Percentiles rank a stretch among this genome's conserved stretches.
phyloP scores from a whole-genome alignment of 2,797 vertebrate genomes.

The Fundulus diaphanus region DNA sequence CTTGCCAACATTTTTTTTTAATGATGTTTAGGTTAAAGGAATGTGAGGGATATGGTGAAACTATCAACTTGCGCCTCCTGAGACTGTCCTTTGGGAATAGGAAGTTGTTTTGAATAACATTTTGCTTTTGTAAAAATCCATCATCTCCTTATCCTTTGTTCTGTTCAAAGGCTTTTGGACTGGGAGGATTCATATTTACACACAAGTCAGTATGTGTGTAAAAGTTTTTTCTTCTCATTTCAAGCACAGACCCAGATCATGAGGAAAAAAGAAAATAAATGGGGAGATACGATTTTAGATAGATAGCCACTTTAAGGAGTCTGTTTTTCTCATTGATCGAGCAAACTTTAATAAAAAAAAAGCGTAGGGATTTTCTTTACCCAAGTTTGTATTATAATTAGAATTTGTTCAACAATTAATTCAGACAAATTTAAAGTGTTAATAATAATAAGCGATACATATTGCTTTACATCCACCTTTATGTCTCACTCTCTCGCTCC shows the following conservation, averaged over 20 bases:
- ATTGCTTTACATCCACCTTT: background rate
- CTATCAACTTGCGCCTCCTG: background rate
- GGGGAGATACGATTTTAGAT: background rate
- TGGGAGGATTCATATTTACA: background rate
- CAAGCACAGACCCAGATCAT: background rate
- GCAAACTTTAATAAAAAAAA: background rate
- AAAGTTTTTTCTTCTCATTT: background rate
- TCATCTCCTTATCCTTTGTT: background rate
- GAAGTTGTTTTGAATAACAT: background rate
- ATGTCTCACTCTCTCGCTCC: background rate
- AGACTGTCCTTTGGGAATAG: background rate
- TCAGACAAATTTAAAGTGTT: background rate
- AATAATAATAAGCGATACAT: background rate
- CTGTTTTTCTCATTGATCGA: background rate
- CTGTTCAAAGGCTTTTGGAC: background rate
- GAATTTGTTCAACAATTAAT: background rate
- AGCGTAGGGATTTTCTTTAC: background rate
- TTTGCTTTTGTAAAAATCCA: conserved; percentile 2
- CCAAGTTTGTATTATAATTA: too few species aligned
- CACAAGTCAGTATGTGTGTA: background rate
- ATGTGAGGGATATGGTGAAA: conserved; percentile 7
- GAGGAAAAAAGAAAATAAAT: too few species aligned
- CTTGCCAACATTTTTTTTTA: background rate
- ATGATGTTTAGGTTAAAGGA: conserved; percentile 2
- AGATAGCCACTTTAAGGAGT: too few species aligned